phyloP scores from a whole-genome alignment of 2,888 invertebrate genomes.

The Cephus rjabovi region DNA sequence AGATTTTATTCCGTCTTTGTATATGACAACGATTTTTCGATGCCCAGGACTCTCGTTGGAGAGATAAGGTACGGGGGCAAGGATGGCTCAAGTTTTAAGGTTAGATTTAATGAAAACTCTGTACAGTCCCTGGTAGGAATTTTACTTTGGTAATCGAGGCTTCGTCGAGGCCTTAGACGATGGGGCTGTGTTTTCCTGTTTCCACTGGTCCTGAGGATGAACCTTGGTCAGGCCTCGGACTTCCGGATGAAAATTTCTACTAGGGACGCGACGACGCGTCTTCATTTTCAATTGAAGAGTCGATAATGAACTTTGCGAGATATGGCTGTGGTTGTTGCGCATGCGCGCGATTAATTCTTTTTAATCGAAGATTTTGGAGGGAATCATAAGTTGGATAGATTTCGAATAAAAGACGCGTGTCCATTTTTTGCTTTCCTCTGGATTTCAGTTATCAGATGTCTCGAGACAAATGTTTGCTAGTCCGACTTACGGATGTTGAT shows the following conservation, averaged over 20 bases:
- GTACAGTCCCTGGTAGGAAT: not conserved
- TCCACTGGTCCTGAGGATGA: too few species aligned
- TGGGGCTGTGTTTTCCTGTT: too few species aligned
- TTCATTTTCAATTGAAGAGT: not conserved
- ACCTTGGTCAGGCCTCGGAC: too few species aligned
- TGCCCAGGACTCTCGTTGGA: not conserved
- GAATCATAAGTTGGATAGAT: not conserved
- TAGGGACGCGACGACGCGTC: too few species aligned
- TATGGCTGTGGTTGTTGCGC: not conserved
- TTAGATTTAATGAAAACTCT: not conserved
- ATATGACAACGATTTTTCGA: not conserved
- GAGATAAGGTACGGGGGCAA: not conserved
- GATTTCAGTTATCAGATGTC: too few species aligned
- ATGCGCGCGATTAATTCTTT: not conserved
- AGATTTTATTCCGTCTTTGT: not conserved
- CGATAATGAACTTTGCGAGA: not conserved
- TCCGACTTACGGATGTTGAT: not conserved
- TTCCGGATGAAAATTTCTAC: too few species aligned
- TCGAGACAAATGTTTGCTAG: too few species aligned
- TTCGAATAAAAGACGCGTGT: not conserved
- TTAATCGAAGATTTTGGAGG: not conserved
- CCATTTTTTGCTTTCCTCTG: too few species aligned
- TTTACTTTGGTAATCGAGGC: not conserved
- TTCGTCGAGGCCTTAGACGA: too few species aligned
- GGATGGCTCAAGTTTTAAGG: not conserved